Base-by-base conservation (phyloP, 2,888 invertebrate species). In the Galerucella pusilla region DNA sequence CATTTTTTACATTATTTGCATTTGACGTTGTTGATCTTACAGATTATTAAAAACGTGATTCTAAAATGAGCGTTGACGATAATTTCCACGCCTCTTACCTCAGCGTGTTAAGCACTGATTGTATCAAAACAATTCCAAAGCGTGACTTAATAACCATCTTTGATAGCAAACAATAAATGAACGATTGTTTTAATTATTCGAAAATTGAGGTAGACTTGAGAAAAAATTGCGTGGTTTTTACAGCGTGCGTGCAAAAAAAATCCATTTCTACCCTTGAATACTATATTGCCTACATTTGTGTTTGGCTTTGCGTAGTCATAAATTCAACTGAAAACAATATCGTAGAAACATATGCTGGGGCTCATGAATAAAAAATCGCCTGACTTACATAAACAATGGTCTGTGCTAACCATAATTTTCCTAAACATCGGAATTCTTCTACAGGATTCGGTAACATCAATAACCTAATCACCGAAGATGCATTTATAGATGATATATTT, bases 161-260 rank as follows among this genome's bases (percentile, higher is more conserved):
- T 54, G 54, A 2, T 54, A 14, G n/a, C 16, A n/a, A 54, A 54
- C 16, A 54, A 54, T 54, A n/a, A 54, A n/a, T n/a, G 16, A n/a
- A n/a, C 16, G n/a, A 54, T 54, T n/a, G n/a, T n/a, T 54, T 54
- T n/a, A n/a, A 54, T 54, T 54, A 54, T n/a, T n/a, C 16, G 5
- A 7, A 54, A 54, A 54, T 57, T 9, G 35, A 42, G 35, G 35
- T 42, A 42, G 7, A 42, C 1, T 42, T 20, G 10, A 57, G 42
- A 35, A 57, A 64, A 57, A 64, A 54, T 67, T 68, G 68, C 68
- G 68, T 68, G 68, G 11, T 42, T 68, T 57, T 42, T 2, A 10
- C 14, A 0, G 10, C 2, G 42, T 68, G 57, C 68, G 68, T 68
- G 68, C 10, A n/a, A 10, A 20, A 49, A 20, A 14, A 20, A 52